Conservation (phyloP, 2,113 vertebrate species). For the Stegostoma tigrinum region DNA sequence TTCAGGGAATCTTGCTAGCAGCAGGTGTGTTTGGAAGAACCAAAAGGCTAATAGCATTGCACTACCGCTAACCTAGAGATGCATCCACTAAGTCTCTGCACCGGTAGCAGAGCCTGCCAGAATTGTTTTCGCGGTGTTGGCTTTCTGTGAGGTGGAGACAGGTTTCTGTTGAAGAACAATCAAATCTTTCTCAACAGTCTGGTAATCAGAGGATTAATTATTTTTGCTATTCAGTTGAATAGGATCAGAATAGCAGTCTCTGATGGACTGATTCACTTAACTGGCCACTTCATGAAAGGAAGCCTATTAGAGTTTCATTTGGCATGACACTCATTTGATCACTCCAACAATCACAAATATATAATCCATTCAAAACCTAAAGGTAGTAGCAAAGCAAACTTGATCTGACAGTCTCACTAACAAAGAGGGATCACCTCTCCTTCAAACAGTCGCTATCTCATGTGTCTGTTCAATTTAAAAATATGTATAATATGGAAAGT, state of each 20-base stretch:
- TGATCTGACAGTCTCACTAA: constrained; percentile 9
- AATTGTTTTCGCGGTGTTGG: not conserved
- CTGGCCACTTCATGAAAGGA: not conserved
- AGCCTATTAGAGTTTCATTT: constrained; percentile 14
- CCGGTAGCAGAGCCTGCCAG: not conserved
- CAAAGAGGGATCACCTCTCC: not conserved
- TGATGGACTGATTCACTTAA: not conserved
- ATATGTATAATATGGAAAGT: not conserved
- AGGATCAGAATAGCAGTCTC: not conserved
- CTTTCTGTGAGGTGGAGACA: not conserved
- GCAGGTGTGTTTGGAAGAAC: too few relatives aligned
- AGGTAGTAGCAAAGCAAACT: not conserved
- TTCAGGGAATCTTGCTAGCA: not conserved
- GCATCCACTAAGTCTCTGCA: not conserved
- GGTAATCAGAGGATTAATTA: constrained; percentile 8
- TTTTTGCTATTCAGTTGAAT: not conserved
- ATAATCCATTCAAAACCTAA: not conserved
- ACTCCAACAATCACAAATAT: not conserved
- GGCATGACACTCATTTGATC: not conserved
- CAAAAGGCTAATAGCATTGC: not conserved
- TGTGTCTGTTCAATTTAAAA: not conserved
- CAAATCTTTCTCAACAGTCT: not conserved
- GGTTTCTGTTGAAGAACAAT: constrained; percentile 25
- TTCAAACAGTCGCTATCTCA: not conserved
- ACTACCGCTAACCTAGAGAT: not conserved